A percentile compares a stretch with the other conserved stretches of the same genome.
These are phyloP conservation scores for Folsomia candida DNA, from an alignment of 2,888 invertebrate species.

Conservation along the genomic window DNA sequence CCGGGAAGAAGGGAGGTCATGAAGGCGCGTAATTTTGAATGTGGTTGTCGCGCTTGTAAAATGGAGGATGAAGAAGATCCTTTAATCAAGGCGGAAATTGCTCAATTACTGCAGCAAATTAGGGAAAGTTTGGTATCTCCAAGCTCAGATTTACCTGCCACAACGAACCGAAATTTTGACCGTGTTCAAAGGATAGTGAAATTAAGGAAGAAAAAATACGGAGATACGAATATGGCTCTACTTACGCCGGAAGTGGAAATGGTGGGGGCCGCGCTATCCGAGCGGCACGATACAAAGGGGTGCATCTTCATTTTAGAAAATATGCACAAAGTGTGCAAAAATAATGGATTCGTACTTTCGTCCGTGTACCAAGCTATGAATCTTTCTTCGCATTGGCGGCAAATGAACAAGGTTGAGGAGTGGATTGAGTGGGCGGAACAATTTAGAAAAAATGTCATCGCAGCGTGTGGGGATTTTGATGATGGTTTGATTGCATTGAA, in stretches of 20 bases:
- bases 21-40: not conserved
- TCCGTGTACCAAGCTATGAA: not conserved
- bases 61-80: not conserved
- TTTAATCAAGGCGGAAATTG: too few species aligned
- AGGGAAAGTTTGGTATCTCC: too few species aligned
- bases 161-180: too few species aligned
- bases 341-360: not conserved
- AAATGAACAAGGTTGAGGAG: not conserved
- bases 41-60: not conserved
- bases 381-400: not conserved
- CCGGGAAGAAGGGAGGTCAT: not conserved
- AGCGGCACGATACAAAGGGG: too few species aligned
- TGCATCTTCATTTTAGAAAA: not conserved
- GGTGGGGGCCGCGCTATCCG: too few species aligned
- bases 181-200: too few species aligned
- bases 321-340: not conserved
- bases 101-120: too few species aligned
- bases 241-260: too few species aligned
- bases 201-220: too few species aligned
- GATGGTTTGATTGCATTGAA: not conserved
- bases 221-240: too few species aligned
- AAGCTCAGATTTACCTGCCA: too few species aligned
- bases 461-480: not conserved
- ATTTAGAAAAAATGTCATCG: not conserved
- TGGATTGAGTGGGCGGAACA: not conserved